Evolutionary conservation across 2,888 invertebrate genomes (phyloP).

Genomic region (Reticulitermes lucifugus): DNA sequence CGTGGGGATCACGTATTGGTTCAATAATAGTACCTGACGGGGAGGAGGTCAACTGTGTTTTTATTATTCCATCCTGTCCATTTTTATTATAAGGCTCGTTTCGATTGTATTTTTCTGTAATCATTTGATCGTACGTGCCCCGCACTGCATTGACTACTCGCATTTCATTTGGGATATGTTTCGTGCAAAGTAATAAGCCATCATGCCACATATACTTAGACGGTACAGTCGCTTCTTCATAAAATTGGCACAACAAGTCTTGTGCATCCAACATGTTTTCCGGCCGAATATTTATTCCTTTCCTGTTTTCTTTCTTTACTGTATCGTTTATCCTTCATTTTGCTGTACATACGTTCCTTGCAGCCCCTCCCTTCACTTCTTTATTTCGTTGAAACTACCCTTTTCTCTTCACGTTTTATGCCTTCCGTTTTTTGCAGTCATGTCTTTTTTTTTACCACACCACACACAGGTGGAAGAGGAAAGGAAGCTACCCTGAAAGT

Average conservation of each 20-base stretch:
- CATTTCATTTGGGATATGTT: slow-evolving; percentile 6
- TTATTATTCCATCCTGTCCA: background rate
- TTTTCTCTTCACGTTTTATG: too few relatives aligned
- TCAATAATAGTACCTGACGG: slow-evolving; percentile 6
- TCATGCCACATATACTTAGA: slow-evolving; percentile 26
- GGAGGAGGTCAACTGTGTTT: slow-evolving; percentile 1
- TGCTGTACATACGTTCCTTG: too few relatives aligned
- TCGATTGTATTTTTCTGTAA: slow-evolving; percentile 15
- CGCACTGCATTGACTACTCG: background rate
- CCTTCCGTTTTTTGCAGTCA: too few relatives aligned
- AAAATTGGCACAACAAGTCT: background rate
- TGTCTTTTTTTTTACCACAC: too few relatives aligned
- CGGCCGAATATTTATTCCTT: background rate
- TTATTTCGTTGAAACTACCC: too few relatives aligned
- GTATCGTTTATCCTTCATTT: background rate
- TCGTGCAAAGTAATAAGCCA: slow-evolving; percentile 32
- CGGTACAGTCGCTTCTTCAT: background rate
- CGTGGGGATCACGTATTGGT: background rate
- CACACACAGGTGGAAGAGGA: too few relatives aligned
- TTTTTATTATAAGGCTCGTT: slow-evolving; percentile 20
- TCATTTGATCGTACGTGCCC: slow-evolving; percentile 22
- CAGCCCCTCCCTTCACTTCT: too few relatives aligned
- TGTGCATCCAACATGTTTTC: background rate
- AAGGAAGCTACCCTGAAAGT: too few relatives aligned
- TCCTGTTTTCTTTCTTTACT: background rate